Evolutionary conservation across 1,140 invertebrate species (phyloP), one percentile per base, ranked within the genome.

Genomic region (Euglossa dilemma): DNA sequence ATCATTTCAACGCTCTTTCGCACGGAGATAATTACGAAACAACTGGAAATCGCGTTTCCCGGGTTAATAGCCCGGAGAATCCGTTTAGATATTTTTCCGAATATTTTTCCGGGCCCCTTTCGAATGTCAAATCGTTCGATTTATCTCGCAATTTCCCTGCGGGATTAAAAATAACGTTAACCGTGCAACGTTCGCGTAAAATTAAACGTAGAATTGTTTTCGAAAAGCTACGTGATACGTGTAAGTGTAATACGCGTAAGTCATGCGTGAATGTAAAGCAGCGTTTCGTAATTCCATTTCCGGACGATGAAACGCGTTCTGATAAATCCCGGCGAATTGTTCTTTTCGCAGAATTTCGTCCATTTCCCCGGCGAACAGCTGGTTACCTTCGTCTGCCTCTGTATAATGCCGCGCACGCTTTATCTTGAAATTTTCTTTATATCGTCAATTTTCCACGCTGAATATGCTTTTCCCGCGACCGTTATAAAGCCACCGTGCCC

Each of bases 351-450:
- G 54, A 73, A 56, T 59, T 73, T 73, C 54, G 36, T 59, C 16
- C 54, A 43, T 73, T 73, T 59, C 54, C 45, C 14, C 36, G 2
- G 45, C 36, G 36, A n/a, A 59, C 54, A 45, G 52, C 71, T n/a
- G 69, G 16, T 52, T 52, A n/a, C 18, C 36, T 57, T 36, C 28
- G 25, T 43, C 6, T 72, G 57, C 57, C 36, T 43, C 54, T 57
- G 45, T 54, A 57, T n/a, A 56, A n/a, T 45, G 59, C 18, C 71
- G 28, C 9, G 36, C 54, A 57, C 54, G 12, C 36, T 45, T 23
- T 28, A 73, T 73, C 71, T 18, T 36, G 36, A 54, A 73, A 57
- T 73, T 73, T 59, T 1, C 54, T 45, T 59, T 73, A 73, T 73
- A 20, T 14, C 23, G 14, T 54, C 71, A 73, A 45, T 43, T 73